A percentile compares a stretch with the other conserved stretches of the same genome.
Conservation (phyloP, 2,888 invertebrate species). For the Phengaris arion region DNA sequence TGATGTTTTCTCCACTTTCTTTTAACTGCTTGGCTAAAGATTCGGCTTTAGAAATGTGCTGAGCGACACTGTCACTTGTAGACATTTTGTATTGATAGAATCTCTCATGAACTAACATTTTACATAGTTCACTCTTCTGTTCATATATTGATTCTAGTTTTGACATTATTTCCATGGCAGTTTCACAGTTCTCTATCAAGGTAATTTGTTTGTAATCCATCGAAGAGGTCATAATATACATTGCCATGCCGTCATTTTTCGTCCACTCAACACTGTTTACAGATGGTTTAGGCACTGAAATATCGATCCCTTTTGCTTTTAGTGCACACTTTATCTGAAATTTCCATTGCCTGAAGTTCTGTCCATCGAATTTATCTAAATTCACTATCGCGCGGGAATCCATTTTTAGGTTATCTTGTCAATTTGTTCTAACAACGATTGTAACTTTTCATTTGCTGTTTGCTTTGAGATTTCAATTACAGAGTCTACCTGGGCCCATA, state of each 20-base stretch:
- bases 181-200: too few relatives aligned
- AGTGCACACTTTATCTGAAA: conserved; percentile 40
- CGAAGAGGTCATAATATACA: too few relatives aligned
- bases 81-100: conserved; percentile 40
- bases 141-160: too few relatives aligned
- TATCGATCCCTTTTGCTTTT: too few relatives aligned
- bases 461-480: not conserved
- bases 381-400: not conserved
- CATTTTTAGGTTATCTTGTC: not conserved
- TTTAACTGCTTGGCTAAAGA: conserved; percentile 40
- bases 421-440: not conserved
- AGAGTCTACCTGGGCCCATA: not conserved
- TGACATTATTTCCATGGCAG: too few relatives aligned
- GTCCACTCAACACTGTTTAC: too few relatives aligned
- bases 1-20: conserved; percentile 42
- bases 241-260: too few relatives aligned
- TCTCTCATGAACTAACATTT: conserved; percentile 37
- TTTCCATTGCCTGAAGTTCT: conserved; percentile 41
- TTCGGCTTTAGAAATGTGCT: conserved; percentile 42
- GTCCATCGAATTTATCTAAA: not conserved
- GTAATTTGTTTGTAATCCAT: too few relatives aligned
- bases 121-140: too few relatives aligned
- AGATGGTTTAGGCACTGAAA: too few relatives aligned
- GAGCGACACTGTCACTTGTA: conserved; percentile 39
- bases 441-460: not conserved